Conservation (phyloP, 1,140 invertebrate genomes). For the Epicauta chinensis region DNA sequence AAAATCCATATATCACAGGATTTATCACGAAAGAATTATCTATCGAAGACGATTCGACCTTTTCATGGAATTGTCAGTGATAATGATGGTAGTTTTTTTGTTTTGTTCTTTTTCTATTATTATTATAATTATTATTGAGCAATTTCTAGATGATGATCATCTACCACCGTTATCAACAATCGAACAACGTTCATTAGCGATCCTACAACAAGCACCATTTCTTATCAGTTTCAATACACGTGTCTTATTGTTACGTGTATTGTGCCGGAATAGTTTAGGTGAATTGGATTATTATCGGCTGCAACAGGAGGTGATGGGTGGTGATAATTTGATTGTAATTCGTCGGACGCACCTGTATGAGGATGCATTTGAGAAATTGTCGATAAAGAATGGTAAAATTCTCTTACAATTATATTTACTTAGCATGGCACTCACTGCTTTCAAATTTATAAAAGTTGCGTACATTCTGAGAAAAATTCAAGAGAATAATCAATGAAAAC, state of each 20-base stretch:
- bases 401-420: too few species aligned
- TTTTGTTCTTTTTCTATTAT: neutral
- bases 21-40: constrained; percentile 53
- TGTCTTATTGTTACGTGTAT: constrained; percentile 76
- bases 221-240: constrained; percentile 85
- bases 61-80: constrained; percentile 33
- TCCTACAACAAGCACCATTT: constrained; percentile 90
- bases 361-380: constrained; percentile 93
- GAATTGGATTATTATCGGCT: constrained; percentile 32
- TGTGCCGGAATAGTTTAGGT: constrained; percentile 43
- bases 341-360: constrained; percentile 92
- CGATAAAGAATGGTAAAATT: constrained; percentile 72
- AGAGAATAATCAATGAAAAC: too few species aligned
- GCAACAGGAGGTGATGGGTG: constrained; percentile 31
- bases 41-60: constrained; percentile 50
- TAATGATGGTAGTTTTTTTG: constrained; percentile 25
- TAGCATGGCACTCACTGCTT: too few species aligned
- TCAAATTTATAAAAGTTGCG: too few species aligned
- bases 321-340: constrained; percentile 55
- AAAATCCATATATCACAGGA: constrained; percentile 61
- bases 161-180: constrained; percentile 81
- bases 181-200: constrained; percentile 79
- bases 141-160: constrained; percentile 47
- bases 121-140: neutral
- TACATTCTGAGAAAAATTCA: too few species aligned